Percentiles rank a stretch among this genome's conserved stretches.
Evolutionary conservation across 1,140 invertebrate genomes (phyloP).

Genomic region (Lethrus apterus): DNA sequence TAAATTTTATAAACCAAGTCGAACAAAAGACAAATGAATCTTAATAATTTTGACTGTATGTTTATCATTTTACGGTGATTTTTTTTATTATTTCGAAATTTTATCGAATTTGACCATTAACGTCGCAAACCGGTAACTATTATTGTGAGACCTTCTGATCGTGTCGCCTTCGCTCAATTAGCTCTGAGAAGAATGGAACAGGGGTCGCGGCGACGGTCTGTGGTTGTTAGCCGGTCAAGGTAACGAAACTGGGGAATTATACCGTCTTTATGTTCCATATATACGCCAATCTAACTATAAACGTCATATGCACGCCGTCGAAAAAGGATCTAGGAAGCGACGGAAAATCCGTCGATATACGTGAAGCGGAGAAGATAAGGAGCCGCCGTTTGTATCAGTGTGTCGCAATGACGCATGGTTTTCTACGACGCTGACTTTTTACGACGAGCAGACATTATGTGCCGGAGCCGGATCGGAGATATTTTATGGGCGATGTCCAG

Average conservation of each 20-base stretch:
- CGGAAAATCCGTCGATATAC: slow-evolving; percentile 2
- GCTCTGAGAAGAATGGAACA: slow-evolving; percentile 6
- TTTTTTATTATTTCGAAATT: no score
- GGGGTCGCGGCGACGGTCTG: no score
- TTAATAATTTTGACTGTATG: no score
- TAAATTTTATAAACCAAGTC: no score
- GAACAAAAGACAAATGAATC: no score
- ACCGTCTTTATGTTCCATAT: slow-evolving; percentile 9
- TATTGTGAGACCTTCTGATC: slow-evolving; percentile 4
- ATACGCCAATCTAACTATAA: slow-evolving; percentile 14
- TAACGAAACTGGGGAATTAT: slow-evolving; percentile 9
- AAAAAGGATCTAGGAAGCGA: slow-evolving; percentile 2
- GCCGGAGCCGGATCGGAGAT: slow-evolving; percentile 25
- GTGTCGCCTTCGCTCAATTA: slow-evolving; percentile 7
- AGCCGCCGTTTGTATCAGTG: slow-evolving; percentile 16
- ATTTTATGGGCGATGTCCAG: slow-evolving; percentile 33
- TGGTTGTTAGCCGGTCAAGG: slow-evolving; percentile 14
- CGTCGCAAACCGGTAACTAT: no score
- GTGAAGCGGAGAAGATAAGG: slow-evolving; percentile 7
- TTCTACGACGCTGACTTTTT: slow-evolving; percentile 27
- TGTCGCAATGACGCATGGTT: slow-evolving; percentile 11
- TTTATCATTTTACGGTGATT: no score
- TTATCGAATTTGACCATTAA: no score
- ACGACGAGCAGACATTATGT: slow-evolving; percentile 30
- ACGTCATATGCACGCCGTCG: background rate